phyloP scores from a whole-genome alignment of 2,888 invertebrate species.

The Pandemis heparana region DNA sequence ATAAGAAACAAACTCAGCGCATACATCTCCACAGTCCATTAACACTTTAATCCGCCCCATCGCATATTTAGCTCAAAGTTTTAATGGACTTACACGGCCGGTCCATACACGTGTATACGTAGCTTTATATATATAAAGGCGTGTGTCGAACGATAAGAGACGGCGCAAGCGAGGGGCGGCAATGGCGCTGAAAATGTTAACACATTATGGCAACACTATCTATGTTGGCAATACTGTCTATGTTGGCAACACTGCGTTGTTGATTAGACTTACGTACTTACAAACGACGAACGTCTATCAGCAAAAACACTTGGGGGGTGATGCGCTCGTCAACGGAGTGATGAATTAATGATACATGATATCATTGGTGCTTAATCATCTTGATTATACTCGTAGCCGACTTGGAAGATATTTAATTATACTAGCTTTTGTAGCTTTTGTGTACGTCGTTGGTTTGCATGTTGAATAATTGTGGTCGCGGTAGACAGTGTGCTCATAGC shows the following conservation, averaged over 20 bases:
- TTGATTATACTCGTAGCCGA: too few relatives aligned
- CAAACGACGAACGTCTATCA: not conserved
- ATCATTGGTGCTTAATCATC: not conserved
- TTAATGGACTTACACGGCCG: constrained; percentile 33
- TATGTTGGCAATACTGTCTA: not conserved
- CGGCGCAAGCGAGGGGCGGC: constrained; percentile 20
- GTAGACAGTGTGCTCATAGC: too few relatives aligned
- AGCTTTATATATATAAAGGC: not conserved
- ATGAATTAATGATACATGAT: not conserved
- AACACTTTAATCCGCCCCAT: constrained; percentile 22
- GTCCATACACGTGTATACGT: not conserved
- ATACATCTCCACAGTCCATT: constrained; percentile 21
- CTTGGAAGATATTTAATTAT: too few relatives aligned
- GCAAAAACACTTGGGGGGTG: not conserved
- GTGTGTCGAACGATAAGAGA: constrained; percentile 34
- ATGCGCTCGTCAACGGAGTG: not conserved
- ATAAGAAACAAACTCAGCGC: constrained; percentile 10
- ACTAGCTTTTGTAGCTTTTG: too few relatives aligned
- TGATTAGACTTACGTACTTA: not conserved
- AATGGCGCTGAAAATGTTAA: constrained; percentile 32
- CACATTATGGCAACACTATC: not conserved
- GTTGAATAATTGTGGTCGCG: too few relatives aligned
- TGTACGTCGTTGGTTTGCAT: too few relatives aligned
- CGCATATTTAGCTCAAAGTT: constrained; percentile 32
- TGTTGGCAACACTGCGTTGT: not conserved